phyloP scores from a whole-genome alignment of 2,113 vertebrate species.

The Neogale vison region DNA sequence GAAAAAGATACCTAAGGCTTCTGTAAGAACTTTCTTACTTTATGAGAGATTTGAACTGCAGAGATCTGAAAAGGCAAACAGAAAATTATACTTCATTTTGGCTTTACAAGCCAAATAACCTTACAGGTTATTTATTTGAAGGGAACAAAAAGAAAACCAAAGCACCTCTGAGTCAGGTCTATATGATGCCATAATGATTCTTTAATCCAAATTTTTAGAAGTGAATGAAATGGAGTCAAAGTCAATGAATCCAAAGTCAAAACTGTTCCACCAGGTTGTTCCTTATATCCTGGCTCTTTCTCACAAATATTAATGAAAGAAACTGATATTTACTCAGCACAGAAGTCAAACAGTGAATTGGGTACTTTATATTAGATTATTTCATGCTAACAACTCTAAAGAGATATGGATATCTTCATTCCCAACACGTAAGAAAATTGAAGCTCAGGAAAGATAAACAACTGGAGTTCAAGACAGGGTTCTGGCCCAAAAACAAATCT shows the following conservation, averaged over 20 bases:
- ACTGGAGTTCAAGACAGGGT: background rate
- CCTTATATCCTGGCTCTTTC: background rate
- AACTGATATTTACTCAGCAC: background rate
- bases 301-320: background rate
- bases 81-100: constrained; percentile 24
- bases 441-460: background rate
- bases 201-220: constrained; percentile 1
- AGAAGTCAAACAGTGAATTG: background rate
- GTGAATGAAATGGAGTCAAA: background rate
- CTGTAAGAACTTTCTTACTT: background rate
- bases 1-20: background rate
- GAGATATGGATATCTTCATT: background rate
- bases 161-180: background rate
- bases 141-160: background rate
- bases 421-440: background rate
- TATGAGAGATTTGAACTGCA: background rate
- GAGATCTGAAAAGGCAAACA: constrained; percentile 8
- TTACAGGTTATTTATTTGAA: background rate
- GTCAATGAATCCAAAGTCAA: background rate
- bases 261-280: background rate
- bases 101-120: background rate
- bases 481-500: background rate
- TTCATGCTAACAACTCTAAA: background rate
- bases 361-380: background rate
- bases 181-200: background rate